Percentiles rank a stretch among this genome's conserved stretches.
These are phyloP conservation scores for Paedocypris sp. DNA, from an alignment of 2,113 vertebrate genomes.

Conservation along the genomic window DNA sequence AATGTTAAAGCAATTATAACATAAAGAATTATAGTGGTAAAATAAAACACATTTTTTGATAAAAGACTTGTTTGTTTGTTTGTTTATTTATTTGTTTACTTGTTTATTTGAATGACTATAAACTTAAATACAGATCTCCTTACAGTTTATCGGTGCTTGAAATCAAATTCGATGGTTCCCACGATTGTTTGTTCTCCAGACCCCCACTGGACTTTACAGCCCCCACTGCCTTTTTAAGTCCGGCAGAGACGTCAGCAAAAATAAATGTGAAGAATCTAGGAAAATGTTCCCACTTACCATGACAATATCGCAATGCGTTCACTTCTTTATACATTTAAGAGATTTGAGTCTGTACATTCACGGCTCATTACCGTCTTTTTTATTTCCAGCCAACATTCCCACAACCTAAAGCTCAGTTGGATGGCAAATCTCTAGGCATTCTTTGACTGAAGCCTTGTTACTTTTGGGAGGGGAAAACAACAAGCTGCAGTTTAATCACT, in stretches of 20 bases:
- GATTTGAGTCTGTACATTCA: background rate
- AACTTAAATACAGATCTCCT: no score
- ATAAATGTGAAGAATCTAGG: background rate
- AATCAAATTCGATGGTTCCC: background rate
- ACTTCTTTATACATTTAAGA: background rate
- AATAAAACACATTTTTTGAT: no score
- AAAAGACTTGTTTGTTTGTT: no score
- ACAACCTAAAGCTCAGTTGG: conserved; percentile 2
- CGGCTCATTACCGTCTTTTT: background rate
- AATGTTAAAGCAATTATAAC: no score
- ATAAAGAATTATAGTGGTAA: no score
- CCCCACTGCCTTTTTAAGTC: background rate
- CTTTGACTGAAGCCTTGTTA: conserved; percentile 3
- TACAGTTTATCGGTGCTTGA: background rate
- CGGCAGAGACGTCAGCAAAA: background rate
- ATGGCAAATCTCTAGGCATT: conserved; percentile 7
- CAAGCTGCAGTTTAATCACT: conserved; percentile 13
- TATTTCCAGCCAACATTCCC: conserved; percentile 3
- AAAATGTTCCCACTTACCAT: background rate
- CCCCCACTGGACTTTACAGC: background rate
- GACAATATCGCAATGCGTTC: background rate
- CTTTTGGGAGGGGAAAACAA: conserved; percentile 8
- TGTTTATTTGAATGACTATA: no score
- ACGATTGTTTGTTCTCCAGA: background rate
- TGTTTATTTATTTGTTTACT: no score